Conservation (phyloP, 2,113 vertebrate genomes). For the Tetrax tetrax region DNA sequence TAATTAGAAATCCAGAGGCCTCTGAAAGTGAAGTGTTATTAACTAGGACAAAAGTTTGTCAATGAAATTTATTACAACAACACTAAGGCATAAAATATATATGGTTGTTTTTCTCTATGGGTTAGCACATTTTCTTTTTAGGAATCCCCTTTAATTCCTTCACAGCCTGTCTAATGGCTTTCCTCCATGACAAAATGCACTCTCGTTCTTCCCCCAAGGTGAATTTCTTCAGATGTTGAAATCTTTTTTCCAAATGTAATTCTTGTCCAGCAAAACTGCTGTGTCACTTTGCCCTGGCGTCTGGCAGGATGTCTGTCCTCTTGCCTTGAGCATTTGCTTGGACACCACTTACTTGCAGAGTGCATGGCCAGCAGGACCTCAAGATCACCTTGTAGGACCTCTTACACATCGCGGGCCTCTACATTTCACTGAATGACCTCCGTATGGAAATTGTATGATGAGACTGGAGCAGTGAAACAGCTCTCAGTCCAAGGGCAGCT, state of each 20-base stretch:
- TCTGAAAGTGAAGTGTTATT: not conserved
- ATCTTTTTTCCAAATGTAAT: not conserved
- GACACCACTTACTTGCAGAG: not conserved
- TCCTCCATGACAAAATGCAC: not conserved
- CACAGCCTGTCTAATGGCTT: not conserved
- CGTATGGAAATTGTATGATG: not conserved
- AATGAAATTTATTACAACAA: not conserved
- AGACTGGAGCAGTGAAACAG: not conserved
- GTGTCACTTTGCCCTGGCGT: not conserved
- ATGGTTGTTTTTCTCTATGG: not conserved
- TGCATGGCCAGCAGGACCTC: not conserved
- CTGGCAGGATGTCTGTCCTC: not conserved
- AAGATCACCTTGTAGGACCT: not conserved
- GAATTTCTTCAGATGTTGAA: not conserved
- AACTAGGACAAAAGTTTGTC: not conserved
- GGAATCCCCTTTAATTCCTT: not conserved
- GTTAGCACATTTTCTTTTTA: not conserved
- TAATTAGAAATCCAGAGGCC: not conserved
- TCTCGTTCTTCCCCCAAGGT: not conserved
- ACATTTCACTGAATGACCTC: not conserved
- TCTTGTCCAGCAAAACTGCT: not conserved
- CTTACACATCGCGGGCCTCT: not conserved
- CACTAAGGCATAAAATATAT: not conserved
- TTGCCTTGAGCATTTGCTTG: not conserved
- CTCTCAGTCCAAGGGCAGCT: not conserved